Evolutionary conservation across 2,888 invertebrate species (phyloP).

Genomic region (Euzophera pinguis): DNA sequence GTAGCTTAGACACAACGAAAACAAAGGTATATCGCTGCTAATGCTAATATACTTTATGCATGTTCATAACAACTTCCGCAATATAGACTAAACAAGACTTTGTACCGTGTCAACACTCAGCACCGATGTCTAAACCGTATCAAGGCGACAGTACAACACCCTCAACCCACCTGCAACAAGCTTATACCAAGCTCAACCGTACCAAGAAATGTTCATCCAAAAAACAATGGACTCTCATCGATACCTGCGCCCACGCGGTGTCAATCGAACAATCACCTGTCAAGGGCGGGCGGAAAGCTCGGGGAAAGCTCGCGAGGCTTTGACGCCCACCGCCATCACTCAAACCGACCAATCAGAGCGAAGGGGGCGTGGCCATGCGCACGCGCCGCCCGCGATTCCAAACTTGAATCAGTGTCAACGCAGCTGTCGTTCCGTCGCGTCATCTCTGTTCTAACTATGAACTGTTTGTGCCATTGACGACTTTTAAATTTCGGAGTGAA

Average conservation of each 20-base stretch:
- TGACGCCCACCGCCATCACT: constrained; percentile 52
- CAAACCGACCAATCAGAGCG: constrained; percentile 46
- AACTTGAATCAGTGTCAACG: constrained; percentile 59
- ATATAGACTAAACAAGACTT: not conserved
- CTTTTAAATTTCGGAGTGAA: constrained; percentile 25
- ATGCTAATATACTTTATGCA: not conserved
- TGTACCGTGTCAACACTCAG: constrained; percentile 7
- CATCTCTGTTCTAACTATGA: constrained; percentile 48
- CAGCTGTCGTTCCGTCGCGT: constrained; percentile 65
- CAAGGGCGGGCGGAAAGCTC: constrained; percentile 69
- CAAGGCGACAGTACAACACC: constrained; percentile 10
- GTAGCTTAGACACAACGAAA: too few relatives aligned
- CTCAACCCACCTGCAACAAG: constrained; percentile 7
- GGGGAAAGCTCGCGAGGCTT: constrained; percentile 58
- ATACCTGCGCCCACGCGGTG: constrained; percentile 62
- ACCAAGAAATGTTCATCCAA: constrained; percentile 27
- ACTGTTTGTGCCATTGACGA: constrained; percentile 47
- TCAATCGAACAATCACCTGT: constrained; percentile 61
- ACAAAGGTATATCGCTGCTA: not conserved
- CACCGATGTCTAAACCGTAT: constrained; percentile 6
- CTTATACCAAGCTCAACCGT: constrained; percentile 11
- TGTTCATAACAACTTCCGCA: constrained; percentile 5
- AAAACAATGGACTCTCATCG: constrained; percentile 47
- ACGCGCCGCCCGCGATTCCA: constrained; percentile 61
- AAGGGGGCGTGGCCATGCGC: constrained; percentile 59